These are phyloP conservation scores for Notechis scutatus DNA, from an alignment of 2,113 vertebrate species.

Conservation along the genomic window DNA sequence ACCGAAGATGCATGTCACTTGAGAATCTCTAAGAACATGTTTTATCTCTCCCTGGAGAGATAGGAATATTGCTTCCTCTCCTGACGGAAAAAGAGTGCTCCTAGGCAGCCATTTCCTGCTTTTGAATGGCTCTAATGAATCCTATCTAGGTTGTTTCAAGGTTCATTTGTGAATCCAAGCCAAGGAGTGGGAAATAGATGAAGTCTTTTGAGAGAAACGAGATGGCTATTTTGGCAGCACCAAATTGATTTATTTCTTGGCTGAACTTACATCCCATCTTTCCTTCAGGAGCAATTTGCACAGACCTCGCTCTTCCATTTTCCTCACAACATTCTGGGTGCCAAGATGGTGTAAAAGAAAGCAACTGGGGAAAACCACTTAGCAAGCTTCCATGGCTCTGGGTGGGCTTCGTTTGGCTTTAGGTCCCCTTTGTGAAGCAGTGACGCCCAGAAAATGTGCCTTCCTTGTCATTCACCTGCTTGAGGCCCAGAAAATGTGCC, in stretches of 20 bases:
- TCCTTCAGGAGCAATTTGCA: neutral
- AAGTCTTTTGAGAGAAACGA: neutral
- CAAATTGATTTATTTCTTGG: neutral
- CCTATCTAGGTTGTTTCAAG: neutral
- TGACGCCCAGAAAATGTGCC: neutral
- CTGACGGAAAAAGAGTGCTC: neutral
- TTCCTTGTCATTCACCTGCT: no score
- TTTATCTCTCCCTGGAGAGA: neutral
- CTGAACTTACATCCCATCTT: neutral
- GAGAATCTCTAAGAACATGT: constrained; percentile 30
- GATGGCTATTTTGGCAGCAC: neutral
- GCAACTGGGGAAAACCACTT: neutral
- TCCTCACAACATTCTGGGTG: neutral
- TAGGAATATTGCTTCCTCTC: neutral
- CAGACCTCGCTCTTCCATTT: neutral
- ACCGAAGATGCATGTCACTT: constrained; percentile 40
- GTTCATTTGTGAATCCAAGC: neutral
- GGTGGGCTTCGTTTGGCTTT: neutral
- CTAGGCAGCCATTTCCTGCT: no score
- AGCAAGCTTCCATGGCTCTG: neutral
- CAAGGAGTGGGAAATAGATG: neutral
- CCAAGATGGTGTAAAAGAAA: neutral
- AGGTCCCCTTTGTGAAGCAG: neutral
- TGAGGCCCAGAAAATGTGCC: neutral
- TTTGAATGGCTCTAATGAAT: neutral